Conservation (phyloP, 1,140 invertebrate genomes). For the Homalodisca vitripennis region DNA sequence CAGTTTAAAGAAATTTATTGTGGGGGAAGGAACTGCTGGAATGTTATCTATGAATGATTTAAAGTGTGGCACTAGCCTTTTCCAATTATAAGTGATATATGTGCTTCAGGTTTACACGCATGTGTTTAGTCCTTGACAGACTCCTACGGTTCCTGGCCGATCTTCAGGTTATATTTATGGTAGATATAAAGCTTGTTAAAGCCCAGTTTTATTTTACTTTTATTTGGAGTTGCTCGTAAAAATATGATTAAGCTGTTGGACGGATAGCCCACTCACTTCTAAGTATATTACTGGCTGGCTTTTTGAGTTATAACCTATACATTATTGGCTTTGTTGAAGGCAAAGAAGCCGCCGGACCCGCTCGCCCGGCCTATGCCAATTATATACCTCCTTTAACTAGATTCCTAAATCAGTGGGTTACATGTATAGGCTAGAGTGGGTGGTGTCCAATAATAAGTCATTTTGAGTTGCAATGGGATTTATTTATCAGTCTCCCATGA, state of each 20-base stretch:
- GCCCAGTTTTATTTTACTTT: slow-evolving; percentile 25
- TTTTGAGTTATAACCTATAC: slow-evolving; percentile 3
- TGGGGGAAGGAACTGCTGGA: background rate
- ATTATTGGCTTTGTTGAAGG: background rate
- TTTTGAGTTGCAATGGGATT: slow-evolving; percentile 28
- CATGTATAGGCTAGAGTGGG: background rate
- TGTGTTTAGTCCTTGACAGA: background rate
- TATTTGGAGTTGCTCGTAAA: slow-evolving; percentile 17
- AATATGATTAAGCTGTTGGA: slow-evolving; percentile 21
- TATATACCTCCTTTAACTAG: background rate
- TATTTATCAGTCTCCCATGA: slow-evolving; percentile 27
- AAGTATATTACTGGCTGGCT: background rate
- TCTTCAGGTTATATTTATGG: slow-evolving; percentile 13
- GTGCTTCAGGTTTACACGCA: slow-evolving; percentile 1
- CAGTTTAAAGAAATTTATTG: slow-evolving; percentile 10
- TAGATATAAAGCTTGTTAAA: slow-evolving; percentile 27
- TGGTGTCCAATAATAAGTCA: slow-evolving; percentile 18
- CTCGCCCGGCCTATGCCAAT: background rate
- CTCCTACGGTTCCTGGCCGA: background rate
- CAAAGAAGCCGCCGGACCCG: background rate
- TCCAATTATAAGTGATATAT: slow-evolving; percentile 27
- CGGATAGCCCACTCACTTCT: background rate
- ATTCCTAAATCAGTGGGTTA: background rate
- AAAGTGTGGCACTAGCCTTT: slow-evolving; percentile 10
- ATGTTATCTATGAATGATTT: slow-evolving; percentile 24